phyloP scores from a whole-genome alignment of 1,140 invertebrate genomes.

The Helicoverpa armigera region DNA sequence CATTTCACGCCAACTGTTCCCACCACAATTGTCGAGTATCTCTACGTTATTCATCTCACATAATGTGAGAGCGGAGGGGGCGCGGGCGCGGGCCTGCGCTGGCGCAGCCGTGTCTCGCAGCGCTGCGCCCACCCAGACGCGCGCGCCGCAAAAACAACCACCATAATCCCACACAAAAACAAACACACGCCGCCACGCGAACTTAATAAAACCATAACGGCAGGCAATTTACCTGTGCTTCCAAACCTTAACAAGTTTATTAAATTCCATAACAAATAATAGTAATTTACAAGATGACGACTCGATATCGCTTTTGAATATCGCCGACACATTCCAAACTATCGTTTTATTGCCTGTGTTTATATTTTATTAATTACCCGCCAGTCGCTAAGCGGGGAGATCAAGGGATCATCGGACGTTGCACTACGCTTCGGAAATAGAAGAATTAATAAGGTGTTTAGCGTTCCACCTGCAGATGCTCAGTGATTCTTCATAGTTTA shows the following conservation, averaged over 20 bases:
- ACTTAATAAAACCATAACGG: slow-evolving; percentile 83
- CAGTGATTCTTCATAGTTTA: slow-evolving; percentile 16
- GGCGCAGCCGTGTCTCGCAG: slow-evolving; percentile 80
- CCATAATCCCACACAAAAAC: slow-evolving; percentile 80
- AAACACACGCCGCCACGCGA: slow-evolving; percentile 81
- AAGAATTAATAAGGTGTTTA: slow-evolving; percentile 42
- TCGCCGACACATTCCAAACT: slow-evolving; percentile 76
- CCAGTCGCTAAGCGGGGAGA: slow-evolving; percentile 56
- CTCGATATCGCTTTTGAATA: slow-evolving; percentile 79
- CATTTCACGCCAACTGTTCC: slow-evolving; percentile 79
- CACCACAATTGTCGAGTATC: slow-evolving; percentile 63
- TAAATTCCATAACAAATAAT: slow-evolving; percentile 85
- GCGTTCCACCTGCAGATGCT: slow-evolving; percentile 7
- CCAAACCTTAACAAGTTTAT: slow-evolving; percentile 85
- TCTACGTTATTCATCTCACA: slow-evolving; percentile 67
- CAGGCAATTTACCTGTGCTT: slow-evolving; percentile 79
- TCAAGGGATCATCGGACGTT: slow-evolving; percentile 51
- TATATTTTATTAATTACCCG: slow-evolving; percentile 67
- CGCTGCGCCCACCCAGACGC: slow-evolving; percentile 79
- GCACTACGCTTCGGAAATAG: slow-evolving; percentile 32
- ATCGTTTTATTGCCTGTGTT: slow-evolving; percentile 79
- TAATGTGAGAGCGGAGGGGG: slow-evolving; percentile 68
- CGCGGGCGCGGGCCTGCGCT: slow-evolving; percentile 61
- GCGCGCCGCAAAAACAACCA: slow-evolving; percentile 73
- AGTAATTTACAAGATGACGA: slow-evolving; percentile 83